Evolutionary conservation across 35 echinoderm and acorn worm species (phyloP), one percentile per base, ranked within the genome.

Genomic region (Apostichopus parvimensis): DNA sequence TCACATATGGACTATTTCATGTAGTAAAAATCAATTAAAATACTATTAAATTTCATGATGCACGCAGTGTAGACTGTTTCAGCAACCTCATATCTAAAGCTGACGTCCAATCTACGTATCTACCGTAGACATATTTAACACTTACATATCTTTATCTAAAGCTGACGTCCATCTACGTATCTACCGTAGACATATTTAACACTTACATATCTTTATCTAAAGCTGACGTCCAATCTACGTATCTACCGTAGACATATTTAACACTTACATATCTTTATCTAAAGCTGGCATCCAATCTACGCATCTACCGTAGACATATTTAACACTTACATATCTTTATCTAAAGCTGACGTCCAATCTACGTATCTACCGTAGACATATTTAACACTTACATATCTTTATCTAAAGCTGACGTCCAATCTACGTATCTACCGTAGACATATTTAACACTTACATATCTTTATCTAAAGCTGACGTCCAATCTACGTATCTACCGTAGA

Each of bases 181-280:
- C 97, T 91, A 24, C 97, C 97, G 82, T 92, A 99, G n/a, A 99
- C 95, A 68, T 83, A 99, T 68, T 96, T 96, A 45, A 45, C 34
- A 96, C 95, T 94, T 93, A 99, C 97, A 99, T 99, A 78, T 99
- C 97, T 79, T 92, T 94, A 56, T 99, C 97, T 26, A 99, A 71
- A 17, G 93, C 58, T 65, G 97, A 99, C 57, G 88, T 55, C 93
- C 95, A 99, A 87, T 99, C 97, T 13, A 99, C 75, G 92, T 99
- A 99, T 76, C 97, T 91, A 23, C 97, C 97, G 78, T 92, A 99
- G n/a, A 96, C 95, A 68, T 83, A 99, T 68, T 96, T 96, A 45
- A 45, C 34, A 96, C 95, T 94, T 93, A 99, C 97, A 99, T 99
- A 78, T 99, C 97, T 79, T 92, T 94, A 56, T 99, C 97, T 26